Evolutionary conservation across 2,888 invertebrate genomes (phyloP).

Genomic region (Dasypogon diadema): DNA sequence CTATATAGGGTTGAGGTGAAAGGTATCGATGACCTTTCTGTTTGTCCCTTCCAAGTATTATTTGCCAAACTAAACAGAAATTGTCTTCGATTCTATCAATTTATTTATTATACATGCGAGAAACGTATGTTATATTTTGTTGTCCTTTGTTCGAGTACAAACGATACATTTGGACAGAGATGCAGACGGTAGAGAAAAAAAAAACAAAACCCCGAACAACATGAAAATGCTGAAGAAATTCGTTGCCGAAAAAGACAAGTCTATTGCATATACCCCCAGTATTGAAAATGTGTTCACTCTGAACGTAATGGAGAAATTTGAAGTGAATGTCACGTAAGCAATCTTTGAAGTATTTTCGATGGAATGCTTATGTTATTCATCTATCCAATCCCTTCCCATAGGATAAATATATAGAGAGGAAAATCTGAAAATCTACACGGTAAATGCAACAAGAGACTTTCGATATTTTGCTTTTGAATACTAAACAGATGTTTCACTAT

Average conservation of each 20-base stretch:
- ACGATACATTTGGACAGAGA: conserved; percentile 29
- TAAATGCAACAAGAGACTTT: conserved; percentile 43
- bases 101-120: conserved; percentile 45
- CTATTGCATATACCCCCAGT: conserved; percentile 24
- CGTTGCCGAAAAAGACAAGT: conserved; percentile 6
- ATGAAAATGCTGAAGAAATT: conserved; percentile 21
- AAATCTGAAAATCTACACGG: background rate
- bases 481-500: conserved; percentile 24
- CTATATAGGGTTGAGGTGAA: conserved; percentile 6
- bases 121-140: conserved; percentile 44
- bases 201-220: too few species aligned
- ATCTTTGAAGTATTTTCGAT: conserved; percentile 53
- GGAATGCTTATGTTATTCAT: conserved; percentile 45
- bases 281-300: conserved; percentile 30
- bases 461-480: conserved; percentile 41
- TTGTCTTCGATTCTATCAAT: conserved; percentile 44
- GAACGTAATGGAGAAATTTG: conserved; percentile 56
- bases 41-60: conserved; percentile 25
- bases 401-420: background rate
- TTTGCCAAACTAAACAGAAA: conserved; percentile 36
- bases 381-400: conserved; percentile 1
- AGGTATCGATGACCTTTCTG: conserved; percentile 36
- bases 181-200: conserved; percentile 41
- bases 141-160: background rate
- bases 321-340: conserved; percentile 56